Evolutionary conservation across 2,888 invertebrate species (phyloP).

Genomic region (Dilophus febrilis): DNA sequence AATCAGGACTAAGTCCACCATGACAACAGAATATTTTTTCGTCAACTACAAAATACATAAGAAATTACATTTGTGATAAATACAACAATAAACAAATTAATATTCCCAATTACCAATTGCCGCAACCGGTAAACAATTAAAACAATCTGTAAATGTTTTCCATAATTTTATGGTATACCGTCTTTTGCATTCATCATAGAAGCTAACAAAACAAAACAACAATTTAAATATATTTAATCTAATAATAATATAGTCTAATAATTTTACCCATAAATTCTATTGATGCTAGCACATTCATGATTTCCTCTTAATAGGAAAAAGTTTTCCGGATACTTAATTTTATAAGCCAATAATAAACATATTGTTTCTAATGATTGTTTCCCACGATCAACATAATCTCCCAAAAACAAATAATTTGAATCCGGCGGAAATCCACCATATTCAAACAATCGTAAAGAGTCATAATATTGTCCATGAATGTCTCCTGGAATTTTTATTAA

Average conservation of each 20-base stretch:
- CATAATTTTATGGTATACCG: conserved; percentile 96
- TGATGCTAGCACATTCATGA: conserved; percentile 96
- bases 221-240: neutral
- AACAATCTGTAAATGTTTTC: conserved; percentile 99
- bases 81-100: too few species aligned
- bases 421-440: conserved; percentile 98
- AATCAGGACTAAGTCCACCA: conserved; percentile 75
- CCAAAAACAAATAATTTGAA: conserved; percentile 95
- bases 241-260: too few species aligned
- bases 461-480: conserved; percentile 98
- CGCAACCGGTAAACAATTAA: conserved; percentile 96
- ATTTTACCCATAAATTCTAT: conserved; percentile 82
- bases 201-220: conserved; percentile 31
- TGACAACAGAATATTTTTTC: conserved; percentile 66
- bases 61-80: too few species aligned
- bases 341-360: conserved; percentile 90
- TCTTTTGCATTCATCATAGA: conserved; percentile 92
- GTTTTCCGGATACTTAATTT: conserved; percentile 98
- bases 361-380: conserved; percentile 97
- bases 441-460: conserved; percentile 90
- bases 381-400: conserved; percentile 96
- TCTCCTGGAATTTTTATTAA: conserved; percentile 70
- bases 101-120: conserved; percentile 77
- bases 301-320: conserved; percentile 95
- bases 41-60: conserved; percentile 33